phyloP scores from a whole-genome alignment of 2,113 vertebrate genomes.

The Struthio camelus region DNA sequence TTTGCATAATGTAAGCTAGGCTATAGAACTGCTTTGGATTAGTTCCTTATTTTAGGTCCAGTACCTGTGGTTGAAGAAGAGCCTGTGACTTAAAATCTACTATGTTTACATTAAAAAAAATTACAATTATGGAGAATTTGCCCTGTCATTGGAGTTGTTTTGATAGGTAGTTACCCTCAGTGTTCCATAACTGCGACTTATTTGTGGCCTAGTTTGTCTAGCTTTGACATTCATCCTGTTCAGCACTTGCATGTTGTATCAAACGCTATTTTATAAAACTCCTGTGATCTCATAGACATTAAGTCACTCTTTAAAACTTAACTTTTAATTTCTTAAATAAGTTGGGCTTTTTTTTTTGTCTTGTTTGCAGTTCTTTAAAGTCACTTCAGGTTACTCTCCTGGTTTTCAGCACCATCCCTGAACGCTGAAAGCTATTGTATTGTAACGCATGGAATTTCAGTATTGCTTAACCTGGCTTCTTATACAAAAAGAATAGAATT shows the following conservation, averaged over 20 bases:
- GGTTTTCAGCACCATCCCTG: not conserved
- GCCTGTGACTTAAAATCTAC: not conserved
- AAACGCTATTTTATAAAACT: not conserved
- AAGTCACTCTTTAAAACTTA: not conserved
- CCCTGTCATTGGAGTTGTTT: not conserved
- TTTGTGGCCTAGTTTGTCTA: not conserved
- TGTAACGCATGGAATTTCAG: not conserved
- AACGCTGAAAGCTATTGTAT: not conserved
- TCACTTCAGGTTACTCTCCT: not conserved
- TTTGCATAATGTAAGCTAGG: not conserved
- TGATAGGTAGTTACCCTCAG: not conserved
- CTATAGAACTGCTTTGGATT: not conserved
- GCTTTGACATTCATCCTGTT: not conserved
- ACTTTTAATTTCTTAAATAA: not conserved
- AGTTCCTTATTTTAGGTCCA: not conserved
- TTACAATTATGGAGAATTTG: not conserved
- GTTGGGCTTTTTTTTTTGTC: not conserved
- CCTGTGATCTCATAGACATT: not conserved
- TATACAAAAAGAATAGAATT: not conserved
- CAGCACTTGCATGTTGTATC: not conserved
- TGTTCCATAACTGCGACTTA: not conserved
- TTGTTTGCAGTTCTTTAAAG: not conserved
- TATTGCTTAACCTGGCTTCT: not conserved
- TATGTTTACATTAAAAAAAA: not conserved
- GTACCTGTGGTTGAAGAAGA: not conserved